Evolutionary conservation across 1,140 invertebrate genomes (phyloP).

Genomic region (Campoletis sonorensis): DNA sequence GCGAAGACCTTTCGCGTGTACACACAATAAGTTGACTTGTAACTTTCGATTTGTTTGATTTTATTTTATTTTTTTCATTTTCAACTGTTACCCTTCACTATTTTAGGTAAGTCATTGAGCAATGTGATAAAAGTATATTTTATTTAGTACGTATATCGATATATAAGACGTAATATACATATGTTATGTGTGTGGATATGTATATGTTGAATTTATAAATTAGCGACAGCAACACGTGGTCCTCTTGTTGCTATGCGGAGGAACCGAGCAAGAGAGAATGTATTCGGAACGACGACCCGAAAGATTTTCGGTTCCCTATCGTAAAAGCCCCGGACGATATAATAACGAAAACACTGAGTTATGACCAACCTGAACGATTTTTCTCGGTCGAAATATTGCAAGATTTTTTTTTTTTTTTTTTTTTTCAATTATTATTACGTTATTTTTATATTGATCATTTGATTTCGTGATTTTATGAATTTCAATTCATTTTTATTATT

Average conservation of each 20-base stretch:
- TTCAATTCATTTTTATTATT: too few relatives aligned
- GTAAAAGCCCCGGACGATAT: not conserved
- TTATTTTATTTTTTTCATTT: not conserved
- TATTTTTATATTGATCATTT: too few relatives aligned
- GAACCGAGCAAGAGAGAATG: not conserved
- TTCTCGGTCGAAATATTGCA: too few relatives aligned
- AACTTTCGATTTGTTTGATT: slow-evolving; percentile 5
- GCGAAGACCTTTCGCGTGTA: slow-evolving; percentile 1
- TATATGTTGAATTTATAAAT: not conserved
- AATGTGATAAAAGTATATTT: not conserved
- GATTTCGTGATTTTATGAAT: too few relatives aligned
- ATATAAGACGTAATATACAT: too few relatives aligned
- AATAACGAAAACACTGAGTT: too few relatives aligned
- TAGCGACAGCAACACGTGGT: slow-evolving; percentile 8
- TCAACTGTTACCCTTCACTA: not conserved
- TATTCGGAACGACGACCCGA: slow-evolving; percentile 25
- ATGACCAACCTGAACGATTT: too few relatives aligned
- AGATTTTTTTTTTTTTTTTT: too few relatives aligned
- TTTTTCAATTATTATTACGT: too few relatives aligned
- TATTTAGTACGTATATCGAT: not conserved
- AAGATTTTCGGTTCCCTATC: slow-evolving; percentile 14
- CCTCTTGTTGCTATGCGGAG: slow-evolving; percentile 24
- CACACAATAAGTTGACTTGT: not conserved
- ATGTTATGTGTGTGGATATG: not conserved
- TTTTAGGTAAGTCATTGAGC: not conserved